These are phyloP conservation scores for Solenodon paradoxus DNA, from an alignment of 2,113 vertebrate species.

Conservation along the genomic window DNA sequence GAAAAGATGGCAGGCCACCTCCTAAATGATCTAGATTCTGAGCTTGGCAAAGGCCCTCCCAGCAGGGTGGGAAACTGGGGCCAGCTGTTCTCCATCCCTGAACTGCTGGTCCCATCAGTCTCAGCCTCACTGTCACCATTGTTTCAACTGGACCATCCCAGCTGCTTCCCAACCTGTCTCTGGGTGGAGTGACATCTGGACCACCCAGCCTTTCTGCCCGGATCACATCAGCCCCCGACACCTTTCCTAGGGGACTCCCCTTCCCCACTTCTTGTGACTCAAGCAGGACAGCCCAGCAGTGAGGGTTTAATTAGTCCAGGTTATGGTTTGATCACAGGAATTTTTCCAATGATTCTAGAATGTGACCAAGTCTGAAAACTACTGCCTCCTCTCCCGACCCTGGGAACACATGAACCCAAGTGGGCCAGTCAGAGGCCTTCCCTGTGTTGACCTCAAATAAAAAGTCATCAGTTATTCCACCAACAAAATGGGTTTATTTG, in stretches of 20 bases:
- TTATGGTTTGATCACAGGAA: not conserved
- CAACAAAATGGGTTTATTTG: too few species aligned
- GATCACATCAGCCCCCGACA: too few species aligned
- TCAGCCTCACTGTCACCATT: not conserved
- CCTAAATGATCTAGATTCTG: not conserved
- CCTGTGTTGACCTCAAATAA: not conserved
- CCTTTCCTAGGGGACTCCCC: not conserved
- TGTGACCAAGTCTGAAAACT: not conserved
- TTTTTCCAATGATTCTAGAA: not conserved
- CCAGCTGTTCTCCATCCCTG: not conserved
- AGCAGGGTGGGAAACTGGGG: not conserved
- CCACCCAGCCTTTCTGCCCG: not conserved
- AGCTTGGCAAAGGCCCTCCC: not conserved
- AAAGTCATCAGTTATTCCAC: too few species aligned
- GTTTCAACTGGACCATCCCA: not conserved
- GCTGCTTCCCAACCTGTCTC: rapidly evolving
- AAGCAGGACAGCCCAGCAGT: not conserved
- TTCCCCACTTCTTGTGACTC: not conserved
- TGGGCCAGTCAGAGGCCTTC: not conserved
- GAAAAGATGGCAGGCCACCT: not conserved
- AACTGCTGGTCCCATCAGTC: not conserved
- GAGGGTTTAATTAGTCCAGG: not conserved
- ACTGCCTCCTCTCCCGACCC: not conserved
- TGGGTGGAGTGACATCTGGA: not conserved
- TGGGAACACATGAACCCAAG: not conserved